Evolutionary conservation across 2,113 vertebrate species (phyloP).

Genomic region (Apodemus speciosus): DNA sequence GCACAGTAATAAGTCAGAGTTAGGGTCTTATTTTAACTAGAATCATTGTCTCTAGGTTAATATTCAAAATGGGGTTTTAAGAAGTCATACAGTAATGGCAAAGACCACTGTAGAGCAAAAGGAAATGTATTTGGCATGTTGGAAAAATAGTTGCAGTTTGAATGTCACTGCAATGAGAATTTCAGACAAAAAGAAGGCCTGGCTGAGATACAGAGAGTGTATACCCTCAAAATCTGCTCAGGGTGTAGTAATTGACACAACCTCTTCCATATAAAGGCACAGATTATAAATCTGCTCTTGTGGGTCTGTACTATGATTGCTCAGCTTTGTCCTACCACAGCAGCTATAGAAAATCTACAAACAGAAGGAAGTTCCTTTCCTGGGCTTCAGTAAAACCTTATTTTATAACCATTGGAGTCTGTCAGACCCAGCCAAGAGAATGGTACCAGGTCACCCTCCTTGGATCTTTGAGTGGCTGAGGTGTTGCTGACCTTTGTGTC

Average conservation of each 20-base stretch:
- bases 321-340: background rate
- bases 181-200: constrained; percentile 15
- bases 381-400: background rate
- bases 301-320: background rate
- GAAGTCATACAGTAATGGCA: background rate
- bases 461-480: background rate
- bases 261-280: background rate
- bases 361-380: background rate
- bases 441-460: background rate
- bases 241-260: background rate
- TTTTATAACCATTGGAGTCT: background rate
- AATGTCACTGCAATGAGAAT: background rate
- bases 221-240: background rate
- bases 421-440: background rate
- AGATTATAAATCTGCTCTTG: background rate
- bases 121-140: background rate
- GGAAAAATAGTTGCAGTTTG: background rate
- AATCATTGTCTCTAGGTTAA: background rate
- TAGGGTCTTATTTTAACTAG: constrained; percentile 2
- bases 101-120: background rate
- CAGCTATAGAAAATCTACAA: background rate
- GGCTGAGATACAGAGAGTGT: background rate
- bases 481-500: background rate
- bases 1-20: background rate
- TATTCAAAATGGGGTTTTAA: background rate